Conservation (phyloP, 2,113 vertebrate species). For the Megaleporinus macrocephalus region DNA sequence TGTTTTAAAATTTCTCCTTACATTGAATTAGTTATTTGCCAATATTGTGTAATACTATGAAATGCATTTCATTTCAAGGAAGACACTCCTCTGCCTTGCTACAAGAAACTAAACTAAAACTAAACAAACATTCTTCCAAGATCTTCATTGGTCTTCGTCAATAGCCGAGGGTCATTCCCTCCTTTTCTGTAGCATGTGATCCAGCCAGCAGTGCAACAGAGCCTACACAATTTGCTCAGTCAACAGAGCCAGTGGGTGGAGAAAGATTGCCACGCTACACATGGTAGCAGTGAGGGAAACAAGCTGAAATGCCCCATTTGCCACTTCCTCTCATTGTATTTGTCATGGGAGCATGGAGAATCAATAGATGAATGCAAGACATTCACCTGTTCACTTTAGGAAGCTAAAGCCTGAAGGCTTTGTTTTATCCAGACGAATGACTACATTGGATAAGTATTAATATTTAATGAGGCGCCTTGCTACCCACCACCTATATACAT, state of each 20-base stretch:
- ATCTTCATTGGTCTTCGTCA: slow-evolving; percentile 19
- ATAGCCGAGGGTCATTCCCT: slow-evolving; percentile 36
- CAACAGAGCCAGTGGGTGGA: slow-evolving; percentile 47
- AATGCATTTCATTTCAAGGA: background rate
- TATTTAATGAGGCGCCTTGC: background rate
- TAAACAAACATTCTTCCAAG: background rate
- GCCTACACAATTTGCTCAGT: slow-evolving; percentile 59
- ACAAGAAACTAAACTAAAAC: background rate
- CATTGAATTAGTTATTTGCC: background rate
- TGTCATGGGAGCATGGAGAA: slow-evolving; percentile 23
- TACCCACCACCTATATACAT: too few species aligned
- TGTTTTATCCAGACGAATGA: background rate
- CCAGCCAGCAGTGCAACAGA: slow-evolving; percentile 12
- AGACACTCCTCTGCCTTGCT: background rate
- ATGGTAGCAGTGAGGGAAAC: background rate
- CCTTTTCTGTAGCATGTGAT: slow-evolving; percentile 57
- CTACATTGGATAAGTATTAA: background rate
- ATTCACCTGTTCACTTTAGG: background rate
- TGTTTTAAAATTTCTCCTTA: too few species aligned
- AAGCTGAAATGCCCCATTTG: background rate
- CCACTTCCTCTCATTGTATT: background rate
- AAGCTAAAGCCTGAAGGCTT: background rate
- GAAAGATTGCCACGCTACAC: slow-evolving; percentile 5
- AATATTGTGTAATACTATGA: background rate
- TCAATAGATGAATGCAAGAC: background rate